These are phyloP conservation scores for Burhinus oedicnemus DNA, from an alignment of 2,113 vertebrate species.

Conservation along the genomic window DNA sequence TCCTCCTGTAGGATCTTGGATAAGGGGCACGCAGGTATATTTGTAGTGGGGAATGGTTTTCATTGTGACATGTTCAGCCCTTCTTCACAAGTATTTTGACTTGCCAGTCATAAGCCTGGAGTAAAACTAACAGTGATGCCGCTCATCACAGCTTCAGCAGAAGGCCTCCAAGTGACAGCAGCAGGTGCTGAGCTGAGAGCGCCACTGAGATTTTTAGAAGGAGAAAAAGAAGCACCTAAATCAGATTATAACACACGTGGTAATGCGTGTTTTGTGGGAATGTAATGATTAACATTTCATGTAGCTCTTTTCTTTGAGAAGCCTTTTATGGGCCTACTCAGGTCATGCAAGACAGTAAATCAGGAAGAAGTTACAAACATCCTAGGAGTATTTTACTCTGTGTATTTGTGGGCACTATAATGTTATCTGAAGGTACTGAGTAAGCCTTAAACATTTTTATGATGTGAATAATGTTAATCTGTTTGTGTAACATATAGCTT, in stretches of 20 bases:
- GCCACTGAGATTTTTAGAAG: neutral
- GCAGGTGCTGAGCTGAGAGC: neutral
- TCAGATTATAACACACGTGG: neutral
- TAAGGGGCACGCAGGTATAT: neutral
- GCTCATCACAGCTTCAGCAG: neutral
- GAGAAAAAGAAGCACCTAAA: neutral
- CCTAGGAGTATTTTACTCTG: neutral
- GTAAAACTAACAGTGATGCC: neutral
- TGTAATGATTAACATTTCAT: neutral
- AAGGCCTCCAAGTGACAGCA: neutral
- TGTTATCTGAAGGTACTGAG: neutral
- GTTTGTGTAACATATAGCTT: neutral
- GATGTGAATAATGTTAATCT: neutral
- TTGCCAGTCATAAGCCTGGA: neutral
- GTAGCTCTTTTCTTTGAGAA: neutral
- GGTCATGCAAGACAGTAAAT: neutral
- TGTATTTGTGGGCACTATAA: neutral
- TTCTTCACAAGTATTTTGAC: neutral
- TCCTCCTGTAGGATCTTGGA: neutral
- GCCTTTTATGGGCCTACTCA: neutral
- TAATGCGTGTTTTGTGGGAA: neutral
- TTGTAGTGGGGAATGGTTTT: neutral
- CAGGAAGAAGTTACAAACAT: neutral
- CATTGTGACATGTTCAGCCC: neutral
- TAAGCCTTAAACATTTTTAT: neutral